Evolutionary conservation across 1,140 invertebrate genomes (phyloP), one percentile per base, ranked within the genome.

Genomic region (Littorina saxatilis): DNA sequence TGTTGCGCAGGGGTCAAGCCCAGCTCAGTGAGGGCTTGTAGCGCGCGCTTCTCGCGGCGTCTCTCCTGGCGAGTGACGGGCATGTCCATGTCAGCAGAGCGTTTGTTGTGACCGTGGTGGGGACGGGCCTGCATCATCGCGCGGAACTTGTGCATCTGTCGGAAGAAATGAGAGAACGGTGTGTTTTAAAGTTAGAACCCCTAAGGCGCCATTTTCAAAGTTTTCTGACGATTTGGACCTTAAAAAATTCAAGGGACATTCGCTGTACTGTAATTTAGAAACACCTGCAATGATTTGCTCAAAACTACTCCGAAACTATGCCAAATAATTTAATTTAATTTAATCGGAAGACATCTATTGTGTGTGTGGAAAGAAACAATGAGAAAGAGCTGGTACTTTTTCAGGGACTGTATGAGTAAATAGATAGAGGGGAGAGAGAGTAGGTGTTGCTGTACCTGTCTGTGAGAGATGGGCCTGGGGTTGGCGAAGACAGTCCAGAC

Each of bases 401-500:
- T n/a, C n/a, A n/a, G n/a, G n/a, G n/a, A n/a, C n/a, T n/a, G n/a
- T n/a, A n/a, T n/a, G n/a, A n/a, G n/a, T n/a, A n/a, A n/a, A n/a
- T n/a, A n/a, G n/a, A n/a, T n/a, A n/a, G n/a, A n/a, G 68, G 68
- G 68, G 63, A n/a, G 13, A 32, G 58, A n/a, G 27, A 35, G 63
- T 32, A 32, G 63, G 68, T 37, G 68, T 5, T 15, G 68, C 23
- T 15, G 39, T 23, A 91, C 91, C 95, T 98, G 96, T 70, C 94
- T 91, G 81, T 95, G 94, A 0, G 96, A 96, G 80, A 96, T 93
- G 0, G 93, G 92, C 35, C 94, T 89, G 58, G 94, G 94, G 52
- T 94, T 91, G 1, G 94, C 93, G 78, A 96, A 93, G 3, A 97
- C 92, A 9, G 95, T 95, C 96, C 96, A 97, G 1, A 94, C 93